A percentile compares a stretch with the other conserved stretches of the same genome.
These are phyloP conservation scores for Nysson spinosus DNA, from an alignment of 2,888 invertebrate species.

Conservation along the genomic window DNA sequence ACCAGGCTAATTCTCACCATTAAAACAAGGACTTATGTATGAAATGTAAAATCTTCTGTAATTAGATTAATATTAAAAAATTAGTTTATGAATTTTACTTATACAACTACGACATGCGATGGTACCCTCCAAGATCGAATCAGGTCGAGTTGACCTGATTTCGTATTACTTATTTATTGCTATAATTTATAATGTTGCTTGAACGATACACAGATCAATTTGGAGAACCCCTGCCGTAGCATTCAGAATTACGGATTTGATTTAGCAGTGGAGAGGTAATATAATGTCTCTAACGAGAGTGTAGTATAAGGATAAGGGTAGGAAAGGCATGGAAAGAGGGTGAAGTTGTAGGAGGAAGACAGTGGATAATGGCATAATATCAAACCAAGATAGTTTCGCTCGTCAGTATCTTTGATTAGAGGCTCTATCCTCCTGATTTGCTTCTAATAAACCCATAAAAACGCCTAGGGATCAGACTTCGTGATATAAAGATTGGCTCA, in stretches of 20 bases:
- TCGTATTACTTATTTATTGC: conserved; percentile 24
- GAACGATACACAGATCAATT: conserved; percentile 16
- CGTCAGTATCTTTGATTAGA: conserved; percentile 76
- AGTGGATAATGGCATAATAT: conserved; percentile 71
- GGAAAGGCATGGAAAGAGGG: conserved; percentile 53
- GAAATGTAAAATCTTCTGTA: too few species aligned
- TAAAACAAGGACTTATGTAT: too few species aligned
- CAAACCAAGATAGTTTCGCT: conserved; percentile 67
- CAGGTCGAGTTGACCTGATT: conserved; percentile 18
- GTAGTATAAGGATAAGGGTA: conserved; percentile 62
- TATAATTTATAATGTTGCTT: conserved; percentile 12
- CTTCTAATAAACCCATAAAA: conserved; percentile 75
- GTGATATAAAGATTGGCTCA: conserved; percentile 5
- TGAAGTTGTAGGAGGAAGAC: conserved; percentile 34
- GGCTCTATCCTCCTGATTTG: conserved; percentile 72
- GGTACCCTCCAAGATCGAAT: background rate
- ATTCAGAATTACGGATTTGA: conserved; percentile 70
- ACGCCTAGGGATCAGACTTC: conserved; percentile 55
- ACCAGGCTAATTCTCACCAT: too few species aligned
- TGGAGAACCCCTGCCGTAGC: conserved; percentile 51
- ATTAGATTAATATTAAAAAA: too few species aligned
- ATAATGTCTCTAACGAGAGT: conserved; percentile 75
- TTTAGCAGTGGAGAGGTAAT: conserved; percentile 65
- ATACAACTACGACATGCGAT: too few species aligned
- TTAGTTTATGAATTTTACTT: too few species aligned